A percentile compares a stretch with the other conserved stretches of the same genome.
Conservation (phyloP, 2,113 vertebrate genomes). For the Puma concolor region DNA sequence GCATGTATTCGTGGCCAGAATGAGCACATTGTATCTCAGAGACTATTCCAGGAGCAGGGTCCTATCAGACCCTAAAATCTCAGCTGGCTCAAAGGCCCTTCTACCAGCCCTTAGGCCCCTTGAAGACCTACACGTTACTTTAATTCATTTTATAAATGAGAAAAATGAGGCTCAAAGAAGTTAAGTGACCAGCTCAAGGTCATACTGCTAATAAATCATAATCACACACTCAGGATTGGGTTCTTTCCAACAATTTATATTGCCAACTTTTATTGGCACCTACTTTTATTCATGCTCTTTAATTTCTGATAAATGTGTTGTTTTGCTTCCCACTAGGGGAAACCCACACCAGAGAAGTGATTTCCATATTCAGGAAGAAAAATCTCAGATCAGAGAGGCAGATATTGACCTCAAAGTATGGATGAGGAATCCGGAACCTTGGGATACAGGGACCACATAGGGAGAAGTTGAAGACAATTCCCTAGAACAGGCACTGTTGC, state of each 20-base stretch:
- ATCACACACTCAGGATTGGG: neutral
- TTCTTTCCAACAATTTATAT: neutral
- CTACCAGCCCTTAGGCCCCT: neutral
- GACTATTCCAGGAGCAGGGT: neutral
- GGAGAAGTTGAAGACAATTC: no score
- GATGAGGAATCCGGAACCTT: neutral
- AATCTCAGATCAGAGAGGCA: neutral
- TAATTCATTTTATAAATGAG: conserved; percentile 15
- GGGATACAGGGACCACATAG: neutral
- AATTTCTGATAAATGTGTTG: neutral
- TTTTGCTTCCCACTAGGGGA: neutral
- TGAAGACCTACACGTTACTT: neutral
- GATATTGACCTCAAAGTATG: neutral
- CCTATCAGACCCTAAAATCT: neutral
- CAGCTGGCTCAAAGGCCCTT: neutral
- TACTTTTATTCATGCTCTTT: neutral
- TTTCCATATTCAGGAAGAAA: conserved; percentile 17
- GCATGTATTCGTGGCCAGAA: neutral
- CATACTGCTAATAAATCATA: neutral
- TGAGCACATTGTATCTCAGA: neutral
- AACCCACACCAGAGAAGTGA: neutral
- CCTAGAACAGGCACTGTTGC: neutral
- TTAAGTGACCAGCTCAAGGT: neutral
- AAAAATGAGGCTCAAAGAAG: neutral
- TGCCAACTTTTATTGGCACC: neutral